Evolutionary conservation across 2,797 vertebrate genomes (phyloP), one percentile per base, ranked within the genome.

Genomic region (Onychomys arenicola): DNA sequence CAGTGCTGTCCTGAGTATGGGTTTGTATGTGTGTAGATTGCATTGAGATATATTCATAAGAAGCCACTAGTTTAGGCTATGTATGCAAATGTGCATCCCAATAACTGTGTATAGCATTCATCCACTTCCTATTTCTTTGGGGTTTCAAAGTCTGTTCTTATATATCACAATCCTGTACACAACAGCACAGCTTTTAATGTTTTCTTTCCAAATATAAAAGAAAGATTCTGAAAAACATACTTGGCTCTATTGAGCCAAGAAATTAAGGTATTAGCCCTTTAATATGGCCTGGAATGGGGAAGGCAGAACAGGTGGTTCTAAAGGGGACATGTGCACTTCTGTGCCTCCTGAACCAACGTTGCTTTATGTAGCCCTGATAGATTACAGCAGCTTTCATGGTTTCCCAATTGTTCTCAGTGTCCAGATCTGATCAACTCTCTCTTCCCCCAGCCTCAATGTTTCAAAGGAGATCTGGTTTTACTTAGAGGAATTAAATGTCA

Each of bases 401-500:
- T 93, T 92, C 25, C 87, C 89, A 92, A 92, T 95, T 96, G 46
- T 37, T 83, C 93, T 96, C 61, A 73, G 94, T 80, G 97, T 73
- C 83, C 92, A 96, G 96, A 96, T 80, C 3, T 93, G 69, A 97
- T 96, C 95, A 0, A 11, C 95, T 92, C 67, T n/a, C 40, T 71
- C 92, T 46, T 16, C 52, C 55, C 46, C 27, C 49, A 25, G 86
- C 94, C 90, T 88, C 85, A 59, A 77, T 94, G 94, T 96, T 98
- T 98, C 94, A 89, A 89, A 95, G 93, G 94, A 98, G 98, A 97
- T 98, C 98, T 98, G 98, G 97, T 98, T 99, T 98, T 98, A 98
- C 96, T 98, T 98, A 98, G 96, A 97, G 97, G 95, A 98, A 98
- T 98, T 97, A 97, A 98, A 98, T 98, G 97, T 98, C 98, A 97